Base-by-base conservation (phyloP, 2,113 vertebrate species). In the Barbus barbus region DNA sequence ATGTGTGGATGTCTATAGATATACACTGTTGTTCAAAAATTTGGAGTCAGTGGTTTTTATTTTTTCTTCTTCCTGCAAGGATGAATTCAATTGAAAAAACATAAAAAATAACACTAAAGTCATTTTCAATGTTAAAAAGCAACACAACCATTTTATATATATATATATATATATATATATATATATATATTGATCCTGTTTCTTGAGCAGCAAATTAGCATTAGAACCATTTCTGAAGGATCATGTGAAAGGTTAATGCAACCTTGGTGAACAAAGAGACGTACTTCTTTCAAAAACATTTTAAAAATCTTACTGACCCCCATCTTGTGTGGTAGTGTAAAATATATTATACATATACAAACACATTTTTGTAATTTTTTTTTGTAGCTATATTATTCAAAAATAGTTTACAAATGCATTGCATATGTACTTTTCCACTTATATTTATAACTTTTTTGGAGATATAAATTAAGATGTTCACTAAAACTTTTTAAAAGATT, bases 161-260 rank as follows among this genome's bases (percentile, higher is more conserved):
- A 11, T 1, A 11, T 41, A 41, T 0, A n/a, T n/a, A n/a, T n/a
- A n/a, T n/a, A n/a, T n/a, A n/a, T n/a, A 9, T 3, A 1, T 0
- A 41, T 36, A 56, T 1, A 11, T 1, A 11, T 41, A 41, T 0
- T 41, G 0, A 41, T 41, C 9, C 1, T 58, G 3, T 58, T 58
- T n/a, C 9, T 58, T 58, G 22, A 60, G 56, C 56, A 60, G 1
- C 53, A 58, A 58, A 58, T 58, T 22, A 58, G 53, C 53, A 58
- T 58, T n/a, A 60, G 1, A 60, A 60, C 24, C 3, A 60, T 60
- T 60, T 60, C 11, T 60, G 58, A 24, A 60, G 9, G 58, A 24
- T 60, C n/a, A 2, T 60, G 9, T 60, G 58, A n/a, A 41, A 41
- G 1, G 38, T 41, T 41, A 41, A 41, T 41, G 38, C 38, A 41